These are phyloP conservation scores for Leptodactylus fallax DNA, from an alignment of 2,797 vertebrate species.

Conservation along the genomic window DNA sequence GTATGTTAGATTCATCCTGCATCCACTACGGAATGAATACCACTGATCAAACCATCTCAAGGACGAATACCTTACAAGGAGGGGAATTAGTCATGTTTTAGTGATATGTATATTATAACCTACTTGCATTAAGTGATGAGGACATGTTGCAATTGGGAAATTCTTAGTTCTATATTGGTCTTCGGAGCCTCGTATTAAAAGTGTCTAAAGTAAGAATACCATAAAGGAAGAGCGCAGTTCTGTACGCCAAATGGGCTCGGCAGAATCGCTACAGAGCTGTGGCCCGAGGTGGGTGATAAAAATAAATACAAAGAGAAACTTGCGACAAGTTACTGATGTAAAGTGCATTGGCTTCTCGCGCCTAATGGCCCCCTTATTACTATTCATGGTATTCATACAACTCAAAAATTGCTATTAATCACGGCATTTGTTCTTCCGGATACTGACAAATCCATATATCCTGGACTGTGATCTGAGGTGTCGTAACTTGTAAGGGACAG, in stretches of 20 bases:
- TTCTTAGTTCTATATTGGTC: slow-evolving; percentile 40
- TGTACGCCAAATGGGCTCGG: not conserved
- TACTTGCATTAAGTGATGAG: slow-evolving; percentile 5
- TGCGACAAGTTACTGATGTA: slow-evolving; percentile 6
- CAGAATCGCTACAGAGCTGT: not conserved
- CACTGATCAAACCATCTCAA: not conserved
- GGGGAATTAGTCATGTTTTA: not conserved
- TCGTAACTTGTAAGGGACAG: slow-evolving; percentile 39
- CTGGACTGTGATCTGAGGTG: slow-evolving; percentile 57
- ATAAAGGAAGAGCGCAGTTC: slow-evolving; percentile 19
- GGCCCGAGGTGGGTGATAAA: slow-evolving; percentile 40
- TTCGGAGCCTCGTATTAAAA: slow-evolving; percentile 28
- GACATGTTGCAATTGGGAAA: slow-evolving; percentile 31
- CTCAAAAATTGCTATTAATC: slow-evolving; percentile 55
- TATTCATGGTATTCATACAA: slow-evolving; percentile 55
- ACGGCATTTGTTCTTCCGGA: slow-evolving; percentile 58
- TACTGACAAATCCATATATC: slow-evolving; percentile 54
- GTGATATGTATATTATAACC: slow-evolving; percentile 1
- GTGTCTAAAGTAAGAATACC: slow-evolving; percentile 9
- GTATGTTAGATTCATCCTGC: not conserved
- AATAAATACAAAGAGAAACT: slow-evolving; percentile 46
- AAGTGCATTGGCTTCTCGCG: slow-evolving; percentile 26
- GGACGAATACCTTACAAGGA: slow-evolving; percentile 12
- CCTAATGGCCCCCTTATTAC: slow-evolving; percentile 50
- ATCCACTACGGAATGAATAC: not conserved